phyloP scores from a whole-genome alignment of 2,888 invertebrate genomes.

The Trichogramma dendrolimi region DNA sequence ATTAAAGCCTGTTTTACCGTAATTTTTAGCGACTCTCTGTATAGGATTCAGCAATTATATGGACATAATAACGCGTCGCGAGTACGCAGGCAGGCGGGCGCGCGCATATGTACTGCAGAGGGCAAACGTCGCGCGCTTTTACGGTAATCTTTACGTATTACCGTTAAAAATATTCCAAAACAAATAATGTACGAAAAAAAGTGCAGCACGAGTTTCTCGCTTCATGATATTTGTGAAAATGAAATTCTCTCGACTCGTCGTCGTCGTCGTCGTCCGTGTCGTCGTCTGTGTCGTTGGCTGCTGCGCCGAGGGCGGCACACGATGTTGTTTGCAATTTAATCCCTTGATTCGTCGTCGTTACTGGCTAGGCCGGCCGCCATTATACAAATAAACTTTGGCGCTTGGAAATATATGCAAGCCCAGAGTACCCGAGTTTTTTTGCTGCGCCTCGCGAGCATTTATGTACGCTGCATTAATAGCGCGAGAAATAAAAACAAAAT shows the following conservation, averaged over 20 bases:
- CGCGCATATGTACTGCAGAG: not conserved
- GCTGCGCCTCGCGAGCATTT: too few relatives aligned
- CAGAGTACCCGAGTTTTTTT: too few relatives aligned
- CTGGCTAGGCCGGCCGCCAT: too few relatives aligned
- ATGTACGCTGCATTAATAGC: too few relatives aligned
- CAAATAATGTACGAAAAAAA: not conserved
- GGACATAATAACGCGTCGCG: constrained; percentile 16
- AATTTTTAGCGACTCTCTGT: constrained; percentile 15
- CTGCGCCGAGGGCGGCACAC: not conserved
- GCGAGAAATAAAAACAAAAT: constrained; percentile 13
- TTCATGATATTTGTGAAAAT: constrained; percentile 23
- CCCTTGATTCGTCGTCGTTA: constrained; percentile 20
- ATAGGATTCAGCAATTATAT: constrained; percentile 14
- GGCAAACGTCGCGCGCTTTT: not conserved
- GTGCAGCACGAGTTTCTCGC: not conserved
- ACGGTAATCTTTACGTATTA: not conserved
- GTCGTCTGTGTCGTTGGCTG: too few relatives aligned
- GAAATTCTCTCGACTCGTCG: constrained; percentile 10
- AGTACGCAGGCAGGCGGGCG: not conserved
- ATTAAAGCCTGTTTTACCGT: constrained; percentile 18
- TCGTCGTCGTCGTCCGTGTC: not conserved
- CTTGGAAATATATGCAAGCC: too few relatives aligned
- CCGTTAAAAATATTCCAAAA: constrained; percentile 10
- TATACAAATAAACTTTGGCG: too few relatives aligned
- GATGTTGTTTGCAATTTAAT: constrained; percentile 28